Evolutionary conservation across 1,140 invertebrate species (phyloP).

Genomic region (Sitophilus oryzae): DNA sequence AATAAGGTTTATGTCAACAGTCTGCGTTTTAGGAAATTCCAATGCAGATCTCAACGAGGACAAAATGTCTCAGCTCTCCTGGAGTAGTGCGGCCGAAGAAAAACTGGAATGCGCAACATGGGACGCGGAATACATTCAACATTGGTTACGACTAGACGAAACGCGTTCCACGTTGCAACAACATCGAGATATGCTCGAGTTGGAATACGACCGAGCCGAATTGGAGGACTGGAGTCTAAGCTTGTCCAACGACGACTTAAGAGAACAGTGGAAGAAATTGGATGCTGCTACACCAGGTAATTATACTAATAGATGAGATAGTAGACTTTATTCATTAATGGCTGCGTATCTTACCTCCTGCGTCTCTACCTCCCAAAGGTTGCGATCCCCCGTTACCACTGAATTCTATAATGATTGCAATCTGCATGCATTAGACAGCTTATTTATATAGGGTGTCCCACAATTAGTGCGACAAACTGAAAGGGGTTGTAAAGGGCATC

Average conservation of each 20-base stretch:
- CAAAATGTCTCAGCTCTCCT: constrained; percentile 47
- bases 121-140: constrained; percentile 68
- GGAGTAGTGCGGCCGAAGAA: constrained; percentile 52
- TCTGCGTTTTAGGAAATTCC: constrained; percentile 30
- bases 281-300: constrained; percentile 28
- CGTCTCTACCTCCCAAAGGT: too few relatives aligned
- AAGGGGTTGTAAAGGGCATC: too few relatives aligned
- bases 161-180: constrained; percentile 58
- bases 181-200: constrained; percentile 59
- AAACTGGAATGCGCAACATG: constrained; percentile 56
- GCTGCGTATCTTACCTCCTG: too few relatives aligned
- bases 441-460: too few relatives aligned
- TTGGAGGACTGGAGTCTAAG: constrained; percentile 74
- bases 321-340: too few relatives aligned
- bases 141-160: constrained; percentile 67
- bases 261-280: constrained; percentile 43
- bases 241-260: constrained; percentile 60
- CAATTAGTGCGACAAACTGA: too few relatives aligned
- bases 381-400: too few relatives aligned
- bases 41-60: constrained; percentile 32
- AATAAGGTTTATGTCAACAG: constrained; percentile 19
- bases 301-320: too few relatives aligned
- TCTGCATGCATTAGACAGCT: too few relatives aligned
- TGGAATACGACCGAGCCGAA: constrained; percentile 69
- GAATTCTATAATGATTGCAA: too few relatives aligned